Conservation (phyloP, 2,888 invertebrate species). For the Ariolimax columbianus region DNA sequence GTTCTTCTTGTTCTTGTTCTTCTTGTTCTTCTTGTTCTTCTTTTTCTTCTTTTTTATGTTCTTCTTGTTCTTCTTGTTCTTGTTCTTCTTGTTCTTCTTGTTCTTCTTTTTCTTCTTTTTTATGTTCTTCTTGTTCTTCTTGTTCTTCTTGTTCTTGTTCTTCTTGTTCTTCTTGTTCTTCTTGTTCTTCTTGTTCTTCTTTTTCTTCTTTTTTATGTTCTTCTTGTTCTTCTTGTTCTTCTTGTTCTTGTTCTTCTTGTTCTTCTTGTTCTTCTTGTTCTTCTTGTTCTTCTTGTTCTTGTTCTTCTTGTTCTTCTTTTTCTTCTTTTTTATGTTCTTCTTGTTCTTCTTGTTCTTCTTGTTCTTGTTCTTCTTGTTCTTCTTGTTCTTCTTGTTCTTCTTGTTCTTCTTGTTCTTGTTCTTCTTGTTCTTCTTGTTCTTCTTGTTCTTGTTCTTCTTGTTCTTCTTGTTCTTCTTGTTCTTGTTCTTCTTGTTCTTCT, state of each 20-base stretch:
- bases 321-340: too few relatives aligned
- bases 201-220: too few relatives aligned
- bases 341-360: neutral
- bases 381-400: neutral
- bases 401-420: neutral
- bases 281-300: neutral
- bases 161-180: neutral
- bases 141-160: neutral
- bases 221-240: neutral
- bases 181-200: neutral
- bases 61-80: neutral
- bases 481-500: neutral
- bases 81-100: neutral
- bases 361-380: neutral
- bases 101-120: too few relatives aligned
- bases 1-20: neutral
- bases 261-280: slow-evolving; percentile 1
- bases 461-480: neutral
- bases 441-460: neutral
- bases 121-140: neutral
- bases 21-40: neutral
- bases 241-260: neutral
- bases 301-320: neutral
- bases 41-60: neutral
- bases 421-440: neutral